These are phyloP conservation scores for Phoenicopterus ruber DNA, from an alignment of 2,113 vertebrate species.

Conservation along the genomic window DNA sequence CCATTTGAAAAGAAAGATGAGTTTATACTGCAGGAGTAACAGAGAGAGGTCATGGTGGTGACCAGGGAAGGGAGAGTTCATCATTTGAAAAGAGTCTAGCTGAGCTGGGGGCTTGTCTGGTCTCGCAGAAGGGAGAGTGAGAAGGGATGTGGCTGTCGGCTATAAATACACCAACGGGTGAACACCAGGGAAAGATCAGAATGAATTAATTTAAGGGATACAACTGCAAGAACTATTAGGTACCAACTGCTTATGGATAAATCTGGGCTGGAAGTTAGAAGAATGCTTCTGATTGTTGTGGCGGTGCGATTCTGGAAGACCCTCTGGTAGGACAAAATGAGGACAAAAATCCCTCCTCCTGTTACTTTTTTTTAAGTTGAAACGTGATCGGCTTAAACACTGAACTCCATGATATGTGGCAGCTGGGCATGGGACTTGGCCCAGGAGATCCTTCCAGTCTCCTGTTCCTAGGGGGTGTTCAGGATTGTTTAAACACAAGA, in stretches of 20 bases:
- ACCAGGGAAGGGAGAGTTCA: not conserved
- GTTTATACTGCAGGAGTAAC: not conserved
- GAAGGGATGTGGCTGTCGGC: not conserved
- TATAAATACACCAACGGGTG: not conserved
- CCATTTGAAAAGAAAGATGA: not conserved
- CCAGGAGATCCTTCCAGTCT: not conserved
- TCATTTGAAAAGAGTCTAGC: not conserved
- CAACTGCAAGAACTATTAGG: not conserved
- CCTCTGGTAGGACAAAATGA: rapidly evolving
- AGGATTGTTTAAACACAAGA: not conserved
- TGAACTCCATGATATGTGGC: not conserved
- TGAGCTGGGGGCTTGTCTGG: not conserved
- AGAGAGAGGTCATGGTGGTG: not conserved
- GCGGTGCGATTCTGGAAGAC: not conserved
- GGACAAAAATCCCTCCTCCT: not conserved
- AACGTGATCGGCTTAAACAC: not conserved
- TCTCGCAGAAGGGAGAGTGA: not conserved
- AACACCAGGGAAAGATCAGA: not conserved
- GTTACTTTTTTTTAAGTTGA: not conserved
- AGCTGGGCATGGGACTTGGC: not conserved
- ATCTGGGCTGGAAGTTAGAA: not conserved
- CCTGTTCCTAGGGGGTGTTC: not conserved
- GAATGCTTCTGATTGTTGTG: not conserved
- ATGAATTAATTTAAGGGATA: not conserved
- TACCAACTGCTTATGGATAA: not conserved